These are phyloP conservation scores for Eupeodes latifasciatus DNA, from an alignment of 2,888 invertebrate genomes.

Conservation along the genomic window DNA sequence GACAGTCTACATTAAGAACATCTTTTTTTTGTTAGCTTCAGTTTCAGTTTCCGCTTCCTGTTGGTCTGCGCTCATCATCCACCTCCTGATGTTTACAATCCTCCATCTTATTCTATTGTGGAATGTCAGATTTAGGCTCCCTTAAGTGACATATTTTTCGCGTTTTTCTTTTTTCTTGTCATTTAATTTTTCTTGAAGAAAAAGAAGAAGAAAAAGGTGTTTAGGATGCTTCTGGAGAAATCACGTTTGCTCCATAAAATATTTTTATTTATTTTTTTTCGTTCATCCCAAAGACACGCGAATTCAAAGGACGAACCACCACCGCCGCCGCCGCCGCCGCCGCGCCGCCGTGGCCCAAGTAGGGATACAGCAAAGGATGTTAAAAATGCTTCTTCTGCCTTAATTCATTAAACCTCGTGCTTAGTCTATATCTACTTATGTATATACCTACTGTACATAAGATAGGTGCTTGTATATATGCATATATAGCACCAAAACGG, in stretches of 20 bases:
- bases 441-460: no score
- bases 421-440: background rate
- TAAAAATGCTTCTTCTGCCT: constrained; percentile 12
- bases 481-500: background rate
- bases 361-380: background rate
- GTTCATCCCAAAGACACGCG: constrained; percentile 31
- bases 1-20: constrained; percentile 28
- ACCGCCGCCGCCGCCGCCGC: no score
- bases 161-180: background rate
- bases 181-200: background rate
- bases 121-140: constrained; percentile 32
- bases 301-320: constrained; percentile 33
- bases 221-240: constrained; percentile 48
- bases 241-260: constrained; percentile 73
- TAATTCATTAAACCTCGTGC: constrained; percentile 58
- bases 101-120: constrained; percentile 7
- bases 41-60: constrained; percentile 10
- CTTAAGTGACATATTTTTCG: constrained; percentile 41
- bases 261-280: constrained; percentile 55
- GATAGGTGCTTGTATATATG: background rate
- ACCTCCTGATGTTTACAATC: constrained; percentile 3
- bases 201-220: constrained; percentile 52
- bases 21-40: constrained; percentile 6
- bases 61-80: background rate
- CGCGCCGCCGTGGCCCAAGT: background rate